Conservation (phyloP, 1,140 invertebrate genomes). For the Samia ricini region DNA sequence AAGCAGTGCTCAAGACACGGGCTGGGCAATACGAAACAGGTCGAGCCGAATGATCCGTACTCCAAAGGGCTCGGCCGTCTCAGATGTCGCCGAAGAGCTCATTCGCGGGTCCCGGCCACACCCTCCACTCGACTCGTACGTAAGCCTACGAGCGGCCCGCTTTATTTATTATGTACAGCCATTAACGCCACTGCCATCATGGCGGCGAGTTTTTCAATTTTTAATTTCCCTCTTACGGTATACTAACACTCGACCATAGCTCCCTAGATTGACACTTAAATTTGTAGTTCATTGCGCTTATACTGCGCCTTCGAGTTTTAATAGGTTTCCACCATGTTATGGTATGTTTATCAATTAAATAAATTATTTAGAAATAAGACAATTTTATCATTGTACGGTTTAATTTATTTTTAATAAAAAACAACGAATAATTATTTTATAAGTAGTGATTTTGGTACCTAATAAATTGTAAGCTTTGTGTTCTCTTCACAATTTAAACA, state of each 20-base stretch:
- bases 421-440: no score
- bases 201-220: slow-evolving; percentile 72
- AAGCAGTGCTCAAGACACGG: slow-evolving; percentile 62
- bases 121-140: slow-evolving; percentile 72
- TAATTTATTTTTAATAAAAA: no score
- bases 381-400: no score
- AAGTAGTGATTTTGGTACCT: no score
- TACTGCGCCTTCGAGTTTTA: slow-evolving; percentile 19
- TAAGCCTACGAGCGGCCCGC: slow-evolving; percentile 68
- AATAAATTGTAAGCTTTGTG: no score
- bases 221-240: slow-evolving; percentile 66
- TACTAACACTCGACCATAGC: slow-evolving; percentile 49
- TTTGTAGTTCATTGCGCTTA: slow-evolving; percentile 45
- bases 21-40: slow-evolving; percentile 73
- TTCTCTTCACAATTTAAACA: background rate
- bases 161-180: slow-evolving; percentile 77
- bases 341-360: background rate
- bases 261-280: slow-evolving; percentile 60
- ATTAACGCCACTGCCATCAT: slow-evolving; percentile 72
- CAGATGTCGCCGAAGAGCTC: slow-evolving; percentile 72
- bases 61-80: slow-evolving; percentile 67
- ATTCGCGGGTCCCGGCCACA: slow-evolving; percentile 68
- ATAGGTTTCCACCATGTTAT: slow-evolving; percentile 25
- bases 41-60: slow-evolving; percentile 53
- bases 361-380: no score